A percentile compares a stretch with the other conserved stretches of the same genome.
Evolutionary conservation across 2,888 invertebrate genomes (phyloP).

Genomic region (Spisula solida): DNA sequence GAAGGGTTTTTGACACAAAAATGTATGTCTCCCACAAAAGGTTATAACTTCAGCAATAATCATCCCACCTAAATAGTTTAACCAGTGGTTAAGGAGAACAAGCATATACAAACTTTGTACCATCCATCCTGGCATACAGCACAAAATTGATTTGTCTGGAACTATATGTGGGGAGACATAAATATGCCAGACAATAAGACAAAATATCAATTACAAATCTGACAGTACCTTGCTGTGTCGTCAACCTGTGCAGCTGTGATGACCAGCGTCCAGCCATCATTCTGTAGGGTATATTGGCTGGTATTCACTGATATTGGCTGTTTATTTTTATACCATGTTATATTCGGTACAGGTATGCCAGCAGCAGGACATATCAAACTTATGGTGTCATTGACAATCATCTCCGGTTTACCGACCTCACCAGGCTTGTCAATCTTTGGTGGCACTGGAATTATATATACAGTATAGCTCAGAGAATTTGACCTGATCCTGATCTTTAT

Average conservation of each 20-base stretch:
- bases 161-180: no score
- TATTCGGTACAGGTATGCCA: conserved; percentile 88
- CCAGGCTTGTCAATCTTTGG: conserved; percentile 87
- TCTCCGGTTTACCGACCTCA: conserved; percentile 80
- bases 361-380: conserved; percentile 88
- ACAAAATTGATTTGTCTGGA: no score
- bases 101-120: no score
- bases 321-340: conserved; percentile 87
- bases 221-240: conserved; percentile 76
- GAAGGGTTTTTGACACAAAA: no score
- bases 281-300: conserved; percentile 72
- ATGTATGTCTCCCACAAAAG: no score
- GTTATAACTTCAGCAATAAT: no score
- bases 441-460: conserved; percentile 84
- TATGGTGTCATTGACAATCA: conserved; percentile 82
- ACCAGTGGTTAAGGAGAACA: no score
- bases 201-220: background rate
- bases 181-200: no score
- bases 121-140: no score
- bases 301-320: conserved; percentile 69
- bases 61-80: no score
- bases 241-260: conserved; percentile 72
- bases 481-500: no score
- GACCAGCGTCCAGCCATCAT: conserved; percentile 82
- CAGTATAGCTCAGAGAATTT: background rate